Base-by-base conservation (phyloP, 2,797 vertebrate species). In the Anolis apletophallus region DNA sequence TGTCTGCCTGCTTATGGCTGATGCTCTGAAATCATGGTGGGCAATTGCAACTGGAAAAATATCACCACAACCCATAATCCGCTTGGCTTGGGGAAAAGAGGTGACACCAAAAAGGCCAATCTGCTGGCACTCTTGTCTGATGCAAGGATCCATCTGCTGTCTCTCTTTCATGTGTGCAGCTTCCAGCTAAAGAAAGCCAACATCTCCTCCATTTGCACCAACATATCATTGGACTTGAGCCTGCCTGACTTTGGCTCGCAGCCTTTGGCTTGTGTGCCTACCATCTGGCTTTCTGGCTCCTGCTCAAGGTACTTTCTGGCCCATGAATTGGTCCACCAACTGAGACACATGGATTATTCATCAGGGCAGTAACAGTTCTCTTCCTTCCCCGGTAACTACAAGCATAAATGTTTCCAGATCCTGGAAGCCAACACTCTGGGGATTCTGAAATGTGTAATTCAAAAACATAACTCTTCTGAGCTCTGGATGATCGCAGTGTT, bases 341-440 rank as follows among this genome's bases (percentile, higher is more conserved):
- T 52, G 82, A 64, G 69, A 68, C 23, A 68, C 71, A 67, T 54
- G 46, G 61, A 54, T 67, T 84, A 69, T 77, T 68, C 73, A 77
- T 36, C 52, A 69, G 71, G 26, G 54, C 6, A 17, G 21, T 83
- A 57, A 16, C 71, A 74, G 71, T 8, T 61, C 17, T 34, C 5
- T 36, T 19, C 54, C 10, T 14, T 50, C 26, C 17, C 32, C 14
- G 29, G 55, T 54, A 36, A 78, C 13, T 34, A 77, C 17, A 21
- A 83, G 23, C 59, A 29, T 21, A 72, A 40, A 52, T 16, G 21
- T 50, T 61, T 29, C 12, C 19, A 19, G 21, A 5, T 61, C 23
- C 23, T 26, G 23, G 59, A 64, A 64, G 59, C 7, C 23, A 64
- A 64, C 59, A 64, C 59, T 64, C 9, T 61, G 59, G 23, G 59